These are phyloP conservation scores for Apeira syringaria DNA, from an alignment of 2,888 invertebrate genomes.

Conservation along the genomic window DNA sequence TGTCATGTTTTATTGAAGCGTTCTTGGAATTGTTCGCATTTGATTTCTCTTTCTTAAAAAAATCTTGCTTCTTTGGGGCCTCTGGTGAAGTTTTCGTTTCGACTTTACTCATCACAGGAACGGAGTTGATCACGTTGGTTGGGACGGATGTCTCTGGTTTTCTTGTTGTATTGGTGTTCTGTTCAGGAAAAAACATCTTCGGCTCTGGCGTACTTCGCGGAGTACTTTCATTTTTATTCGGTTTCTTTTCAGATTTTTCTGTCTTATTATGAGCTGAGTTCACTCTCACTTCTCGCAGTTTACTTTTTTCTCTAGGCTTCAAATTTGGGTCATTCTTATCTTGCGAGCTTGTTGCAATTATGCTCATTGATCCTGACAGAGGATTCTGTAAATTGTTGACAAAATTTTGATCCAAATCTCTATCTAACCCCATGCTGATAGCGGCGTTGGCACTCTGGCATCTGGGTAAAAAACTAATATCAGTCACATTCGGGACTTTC, in stretches of 20 bases:
- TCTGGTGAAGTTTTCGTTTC: conserved; percentile 66
- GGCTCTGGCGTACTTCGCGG: conserved; percentile 72
- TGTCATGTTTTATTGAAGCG: conserved; percentile 71
- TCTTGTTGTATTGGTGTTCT: conserved; percentile 54
- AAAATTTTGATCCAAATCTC: conserved; percentile 64
- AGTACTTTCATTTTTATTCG: conserved; percentile 51
- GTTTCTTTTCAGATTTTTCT: conserved; percentile 72
- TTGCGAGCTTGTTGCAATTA: conserved; percentile 53
- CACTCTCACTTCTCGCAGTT: conserved; percentile 73
- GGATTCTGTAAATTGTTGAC: conserved; percentile 59
- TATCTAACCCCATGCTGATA: conserved; percentile 66
- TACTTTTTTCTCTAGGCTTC: conserved; percentile 73
- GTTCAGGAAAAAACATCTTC: conserved; percentile 77
- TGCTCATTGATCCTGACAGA: conserved; percentile 61
- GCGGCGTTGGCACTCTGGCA: conserved; percentile 77
- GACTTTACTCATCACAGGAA: conserved; percentile 60
- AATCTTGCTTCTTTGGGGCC: conserved; percentile 76
- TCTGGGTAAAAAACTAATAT: conserved; percentile 71
- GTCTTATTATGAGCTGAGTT: conserved; percentile 77
- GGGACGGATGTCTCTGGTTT: conserved; percentile 75
- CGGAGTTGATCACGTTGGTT: conserved; percentile 73
- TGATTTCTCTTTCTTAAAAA: conserved; percentile 79
- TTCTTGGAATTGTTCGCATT: conserved; percentile 63
- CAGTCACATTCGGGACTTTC: conserved; percentile 69
- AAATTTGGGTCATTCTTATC: conserved; percentile 65